Evolutionary conservation across 2,113 vertebrate species (phyloP).

Genomic region (Centropus bengalensis): DNA sequence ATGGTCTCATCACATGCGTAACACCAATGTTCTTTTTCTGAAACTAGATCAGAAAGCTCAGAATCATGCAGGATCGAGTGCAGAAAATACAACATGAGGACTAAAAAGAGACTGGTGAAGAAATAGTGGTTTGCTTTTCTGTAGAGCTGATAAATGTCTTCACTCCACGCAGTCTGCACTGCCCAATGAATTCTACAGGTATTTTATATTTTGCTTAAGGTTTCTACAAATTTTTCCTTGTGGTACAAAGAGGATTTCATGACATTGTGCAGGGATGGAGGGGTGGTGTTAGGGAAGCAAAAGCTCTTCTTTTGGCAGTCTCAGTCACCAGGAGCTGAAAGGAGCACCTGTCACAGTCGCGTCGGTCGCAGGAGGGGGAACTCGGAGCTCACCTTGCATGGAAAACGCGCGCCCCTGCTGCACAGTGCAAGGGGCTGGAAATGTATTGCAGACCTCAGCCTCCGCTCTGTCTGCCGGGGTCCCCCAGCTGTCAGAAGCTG

Average conservation of each 20-base stretch:
- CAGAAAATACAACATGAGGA: neutral
- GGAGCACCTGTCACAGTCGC: too few species aligned
- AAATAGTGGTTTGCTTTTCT: neutral
- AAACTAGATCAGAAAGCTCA: neutral
- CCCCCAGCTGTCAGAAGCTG: neutral
- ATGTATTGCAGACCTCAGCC: neutral
- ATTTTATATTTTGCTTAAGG: neutral
- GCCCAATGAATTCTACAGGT: neutral
- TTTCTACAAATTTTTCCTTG: neutral
- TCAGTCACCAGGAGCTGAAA: too few species aligned
- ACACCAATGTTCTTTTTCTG: neutral
- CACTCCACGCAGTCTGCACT: neutral
- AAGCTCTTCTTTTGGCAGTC: too few species aligned
- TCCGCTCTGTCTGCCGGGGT: neutral
- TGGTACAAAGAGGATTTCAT: neutral
- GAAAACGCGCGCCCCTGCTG: neutral
- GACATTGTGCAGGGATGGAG: too few species aligned
- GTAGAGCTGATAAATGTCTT: neutral
- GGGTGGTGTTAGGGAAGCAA: too few species aligned
- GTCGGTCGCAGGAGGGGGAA: too few species aligned
- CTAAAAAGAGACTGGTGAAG: neutral
- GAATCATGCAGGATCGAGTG: neutral
- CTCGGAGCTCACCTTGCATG: too few species aligned
- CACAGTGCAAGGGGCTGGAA: neutral
- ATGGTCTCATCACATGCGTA: neutral